These are phyloP conservation scores for Microcebus ravelobensis DNA, from an alignment of 2,113 vertebrate species.

Conservation along the genomic window DNA sequence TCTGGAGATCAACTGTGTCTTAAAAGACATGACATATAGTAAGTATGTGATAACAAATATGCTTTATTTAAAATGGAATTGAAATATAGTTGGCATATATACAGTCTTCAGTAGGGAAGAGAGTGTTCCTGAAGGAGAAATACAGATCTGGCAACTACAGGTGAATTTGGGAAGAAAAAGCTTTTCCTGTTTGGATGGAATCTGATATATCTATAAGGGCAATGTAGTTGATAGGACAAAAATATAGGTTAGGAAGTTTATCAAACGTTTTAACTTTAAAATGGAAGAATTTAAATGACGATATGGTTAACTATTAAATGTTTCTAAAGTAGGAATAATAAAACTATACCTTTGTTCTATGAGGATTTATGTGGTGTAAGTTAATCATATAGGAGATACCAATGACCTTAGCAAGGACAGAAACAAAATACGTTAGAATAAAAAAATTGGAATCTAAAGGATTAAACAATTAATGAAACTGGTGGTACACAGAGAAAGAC, in stretches of 20 bases:
- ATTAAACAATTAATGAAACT: not conserved
- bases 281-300: not conserved
- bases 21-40: not conserved
- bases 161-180: not conserved
- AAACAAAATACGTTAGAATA: not conserved
- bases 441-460: not conserved
- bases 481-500: not conserved
- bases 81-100: not conserved
- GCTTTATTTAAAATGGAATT: not conserved
- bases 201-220: not conserved
- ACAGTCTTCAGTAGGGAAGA: not conserved
- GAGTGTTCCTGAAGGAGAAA: not conserved
- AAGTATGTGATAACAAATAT: not conserved
- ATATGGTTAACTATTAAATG: not conserved
- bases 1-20: not conserved
- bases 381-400: not conserved
- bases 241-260: not conserved
- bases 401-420: not conserved
- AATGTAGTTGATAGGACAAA: not conserved
- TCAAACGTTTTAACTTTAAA: not conserved
- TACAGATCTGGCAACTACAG: rapidly evolving
- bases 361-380: not conserved
- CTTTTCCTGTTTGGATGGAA: not conserved
- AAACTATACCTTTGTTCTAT: not conserved
- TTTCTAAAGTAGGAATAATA: not conserved